phyloP scores from a whole-genome alignment of 92 coral and sea anemone species.

The Umimayanthus chanpuru region DNA sequence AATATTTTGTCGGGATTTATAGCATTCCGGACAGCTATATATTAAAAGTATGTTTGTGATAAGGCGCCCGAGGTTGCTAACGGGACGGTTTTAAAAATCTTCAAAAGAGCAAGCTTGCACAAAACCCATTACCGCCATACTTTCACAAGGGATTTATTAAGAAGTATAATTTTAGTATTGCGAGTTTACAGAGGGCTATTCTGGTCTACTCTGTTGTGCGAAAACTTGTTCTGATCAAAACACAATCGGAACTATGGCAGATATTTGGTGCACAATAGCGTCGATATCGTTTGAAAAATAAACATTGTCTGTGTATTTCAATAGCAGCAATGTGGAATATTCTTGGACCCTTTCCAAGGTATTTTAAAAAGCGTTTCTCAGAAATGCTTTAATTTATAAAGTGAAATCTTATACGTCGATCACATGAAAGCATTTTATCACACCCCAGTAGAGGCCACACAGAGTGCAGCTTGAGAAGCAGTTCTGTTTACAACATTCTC shows the following conservation, averaged over 20 bases:
- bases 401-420: conserved; percentile 6
- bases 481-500: background rate
- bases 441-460: conserved; percentile 21
- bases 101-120: background rate
- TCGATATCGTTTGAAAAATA: conserved; percentile 4
- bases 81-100: background rate
- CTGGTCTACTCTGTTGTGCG: background rate
- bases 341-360: conserved; percentile 23
- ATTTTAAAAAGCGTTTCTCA: background rate
- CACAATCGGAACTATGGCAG: background rate
- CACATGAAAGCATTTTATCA: conserved; percentile 31
- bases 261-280: background rate
- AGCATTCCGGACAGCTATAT: no score
- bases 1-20: no score
- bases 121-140: background rate
- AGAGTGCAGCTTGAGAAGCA: background rate
- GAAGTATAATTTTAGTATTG: background rate
- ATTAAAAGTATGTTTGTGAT: no score
- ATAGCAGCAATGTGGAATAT: background rate
- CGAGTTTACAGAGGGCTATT: background rate
- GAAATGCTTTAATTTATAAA: background rate
- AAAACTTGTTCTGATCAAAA: background rate
- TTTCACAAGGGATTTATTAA: no score
- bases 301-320: background rate
- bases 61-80: background rate